Conservation (phyloP, 2,113 vertebrate genomes). For the Boulengeromyrus knoepffleri region DNA sequence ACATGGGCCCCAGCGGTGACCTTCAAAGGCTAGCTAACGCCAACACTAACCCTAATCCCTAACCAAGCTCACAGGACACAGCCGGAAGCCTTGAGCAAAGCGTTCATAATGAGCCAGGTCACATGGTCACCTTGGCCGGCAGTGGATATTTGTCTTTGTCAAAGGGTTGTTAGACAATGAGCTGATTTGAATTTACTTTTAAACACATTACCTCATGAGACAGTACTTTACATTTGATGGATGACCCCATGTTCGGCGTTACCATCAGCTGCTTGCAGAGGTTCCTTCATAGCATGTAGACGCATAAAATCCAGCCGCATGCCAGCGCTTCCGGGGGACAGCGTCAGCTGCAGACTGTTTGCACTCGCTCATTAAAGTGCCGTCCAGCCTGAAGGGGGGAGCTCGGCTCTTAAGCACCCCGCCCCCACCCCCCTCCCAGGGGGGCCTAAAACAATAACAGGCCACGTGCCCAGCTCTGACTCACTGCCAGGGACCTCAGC, state of each 20-base stretch:
- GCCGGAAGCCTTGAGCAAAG: neutral
- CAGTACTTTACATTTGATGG: neutral
- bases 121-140: neutral
- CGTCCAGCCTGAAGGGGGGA: neutral
- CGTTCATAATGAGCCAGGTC: neutral
- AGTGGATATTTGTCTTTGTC: neutral
- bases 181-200: neutral
- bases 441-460: neutral
- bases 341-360: neutral
- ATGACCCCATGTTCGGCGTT: neutral
- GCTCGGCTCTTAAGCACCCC: neutral
- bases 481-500: neutral
- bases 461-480: neutral
- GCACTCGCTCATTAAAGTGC: neutral
- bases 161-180: neutral
- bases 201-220: neutral
- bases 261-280: neutral
- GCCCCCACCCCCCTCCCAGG: neutral
- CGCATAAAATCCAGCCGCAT: neutral
- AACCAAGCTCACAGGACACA: neutral
- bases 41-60: neutral
- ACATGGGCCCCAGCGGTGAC: neutral
- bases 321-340: neutral
- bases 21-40: neutral
- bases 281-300: neutral